Conservation (phyloP, 2,797 vertebrate genomes). For the Pitangus sulphuratus region DNA sequence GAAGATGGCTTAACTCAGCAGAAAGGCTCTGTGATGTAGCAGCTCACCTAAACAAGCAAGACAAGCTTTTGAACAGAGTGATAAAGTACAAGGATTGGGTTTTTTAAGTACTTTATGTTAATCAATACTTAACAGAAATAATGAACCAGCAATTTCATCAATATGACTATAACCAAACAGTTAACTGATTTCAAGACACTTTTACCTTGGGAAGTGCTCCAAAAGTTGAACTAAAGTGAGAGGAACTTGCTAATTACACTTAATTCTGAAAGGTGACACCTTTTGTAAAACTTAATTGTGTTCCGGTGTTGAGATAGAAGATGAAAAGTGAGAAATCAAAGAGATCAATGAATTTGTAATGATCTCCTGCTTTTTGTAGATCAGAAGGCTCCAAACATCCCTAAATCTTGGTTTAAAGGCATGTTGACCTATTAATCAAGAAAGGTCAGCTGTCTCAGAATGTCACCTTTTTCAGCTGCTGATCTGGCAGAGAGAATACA, state of each 20-base stretch:
- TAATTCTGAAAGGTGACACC: neutral
- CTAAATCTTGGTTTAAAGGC: conserved; percentile 14
- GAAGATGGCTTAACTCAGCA: neutral
- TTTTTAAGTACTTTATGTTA: neutral
- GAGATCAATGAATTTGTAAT: conserved; percentile 2
- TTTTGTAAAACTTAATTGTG: conserved; percentile 4
- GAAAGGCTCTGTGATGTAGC: neutral
- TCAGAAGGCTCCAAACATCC: neutral
- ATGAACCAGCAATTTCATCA: neutral
- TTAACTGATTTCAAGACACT: neutral
- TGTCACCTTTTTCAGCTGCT: neutral
- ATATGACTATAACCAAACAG: neutral
- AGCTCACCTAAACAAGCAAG: neutral
- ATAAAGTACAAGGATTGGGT: neutral
- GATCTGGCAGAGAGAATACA: neutral
- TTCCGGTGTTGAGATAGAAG: neutral
- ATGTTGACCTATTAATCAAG: conserved; percentile 12
- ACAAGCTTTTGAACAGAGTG: neutral
- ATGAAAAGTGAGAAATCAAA: conserved; percentile 8
- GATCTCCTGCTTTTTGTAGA: neutral
- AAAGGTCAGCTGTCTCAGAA: conserved; percentile 23
- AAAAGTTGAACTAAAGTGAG: neutral
- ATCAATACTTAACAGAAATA: neutral
- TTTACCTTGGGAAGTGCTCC: neutral
- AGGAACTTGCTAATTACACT: neutral